phyloP scores from a whole-genome alignment of 2,888 invertebrate species.

The Hipparchia semele region DNA sequence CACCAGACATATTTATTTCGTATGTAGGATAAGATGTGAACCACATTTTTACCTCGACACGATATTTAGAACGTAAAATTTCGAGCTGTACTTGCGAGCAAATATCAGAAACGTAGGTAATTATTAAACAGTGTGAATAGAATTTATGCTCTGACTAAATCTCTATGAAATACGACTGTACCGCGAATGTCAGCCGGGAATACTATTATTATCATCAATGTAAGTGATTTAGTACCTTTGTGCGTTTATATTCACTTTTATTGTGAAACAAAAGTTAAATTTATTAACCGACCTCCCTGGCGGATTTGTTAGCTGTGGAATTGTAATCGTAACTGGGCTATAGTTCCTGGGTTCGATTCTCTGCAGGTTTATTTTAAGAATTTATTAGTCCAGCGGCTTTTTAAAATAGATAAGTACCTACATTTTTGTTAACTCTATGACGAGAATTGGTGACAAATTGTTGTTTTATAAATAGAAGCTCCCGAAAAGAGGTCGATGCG shows the following conservation, averaged over 20 bases:
- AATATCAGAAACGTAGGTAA: slow-evolving; percentile 39
- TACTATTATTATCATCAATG: slow-evolving; percentile 49
- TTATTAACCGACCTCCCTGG: slow-evolving; percentile 15
- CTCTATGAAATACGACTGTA: slow-evolving; percentile 59
- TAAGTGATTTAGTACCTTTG: slow-evolving; percentile 39
- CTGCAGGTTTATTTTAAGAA: background rate
- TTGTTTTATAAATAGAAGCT: no score
- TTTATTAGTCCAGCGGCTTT: no score
- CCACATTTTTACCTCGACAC: background rate
- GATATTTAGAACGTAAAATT: background rate
- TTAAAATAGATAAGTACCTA: no score
- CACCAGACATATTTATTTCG: no score
- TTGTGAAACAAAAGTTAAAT: slow-evolving; percentile 28
- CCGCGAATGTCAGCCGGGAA: slow-evolving; percentile 44
- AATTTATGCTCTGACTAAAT: slow-evolving; percentile 57
- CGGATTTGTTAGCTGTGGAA: background rate
- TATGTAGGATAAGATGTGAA: no score
- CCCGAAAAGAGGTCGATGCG: no score
- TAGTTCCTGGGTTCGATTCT: background rate
- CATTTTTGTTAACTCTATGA: no score
- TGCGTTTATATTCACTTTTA: slow-evolving; percentile 34
- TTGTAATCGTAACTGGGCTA: no score
- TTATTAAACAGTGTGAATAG: slow-evolving; percentile 50
- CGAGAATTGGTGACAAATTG: no score
- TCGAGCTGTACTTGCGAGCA: slow-evolving; percentile 2